Conservation (phyloP, 2,888 invertebrate genomes). For the Leptopterna dolabrata region DNA sequence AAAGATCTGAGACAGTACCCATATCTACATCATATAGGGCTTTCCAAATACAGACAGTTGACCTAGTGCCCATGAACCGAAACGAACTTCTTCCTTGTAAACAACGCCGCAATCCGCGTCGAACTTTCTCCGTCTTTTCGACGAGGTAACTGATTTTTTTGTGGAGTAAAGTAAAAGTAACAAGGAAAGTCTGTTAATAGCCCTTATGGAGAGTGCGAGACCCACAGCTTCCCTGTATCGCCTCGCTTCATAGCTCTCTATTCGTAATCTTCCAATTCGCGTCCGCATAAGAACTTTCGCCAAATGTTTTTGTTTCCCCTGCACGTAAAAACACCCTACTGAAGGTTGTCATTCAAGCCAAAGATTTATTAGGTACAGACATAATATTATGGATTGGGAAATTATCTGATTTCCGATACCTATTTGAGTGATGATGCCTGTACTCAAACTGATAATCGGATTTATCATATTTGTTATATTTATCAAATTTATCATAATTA, state of each 20-base stretch:
- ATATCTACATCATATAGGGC: background rate
- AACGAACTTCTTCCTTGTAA: constrained; percentile 37
- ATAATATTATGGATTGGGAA: no score
- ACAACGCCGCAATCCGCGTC: constrained; percentile 18
- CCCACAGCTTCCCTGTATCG: background rate
- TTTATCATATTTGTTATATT: no score
- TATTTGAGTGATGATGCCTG: no score
- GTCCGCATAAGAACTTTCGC: constrained; percentile 1
- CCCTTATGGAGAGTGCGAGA: constrained; percentile 38
- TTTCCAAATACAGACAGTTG: background rate
- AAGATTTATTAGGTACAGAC: no score
- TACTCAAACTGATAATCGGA: no score
- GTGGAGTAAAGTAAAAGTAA: constrained; percentile 34
- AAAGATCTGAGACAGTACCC: no score
- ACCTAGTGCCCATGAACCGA: constrained; percentile 42
- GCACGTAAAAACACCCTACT: background rate
- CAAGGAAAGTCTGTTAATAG: constrained; percentile 30
- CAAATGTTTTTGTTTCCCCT: background rate
- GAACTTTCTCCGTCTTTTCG: constrained; percentile 13
- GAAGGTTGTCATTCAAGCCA: no score
- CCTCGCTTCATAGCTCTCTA: constrained; percentile 29
- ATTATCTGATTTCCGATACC: no score
- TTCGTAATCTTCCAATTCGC: background rate
- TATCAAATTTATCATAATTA: no score
- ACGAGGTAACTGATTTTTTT: constrained; percentile 36